Evolutionary conservation across 1,140 invertebrate species (phyloP).

Genomic region (Ephestia elutella): DNA sequence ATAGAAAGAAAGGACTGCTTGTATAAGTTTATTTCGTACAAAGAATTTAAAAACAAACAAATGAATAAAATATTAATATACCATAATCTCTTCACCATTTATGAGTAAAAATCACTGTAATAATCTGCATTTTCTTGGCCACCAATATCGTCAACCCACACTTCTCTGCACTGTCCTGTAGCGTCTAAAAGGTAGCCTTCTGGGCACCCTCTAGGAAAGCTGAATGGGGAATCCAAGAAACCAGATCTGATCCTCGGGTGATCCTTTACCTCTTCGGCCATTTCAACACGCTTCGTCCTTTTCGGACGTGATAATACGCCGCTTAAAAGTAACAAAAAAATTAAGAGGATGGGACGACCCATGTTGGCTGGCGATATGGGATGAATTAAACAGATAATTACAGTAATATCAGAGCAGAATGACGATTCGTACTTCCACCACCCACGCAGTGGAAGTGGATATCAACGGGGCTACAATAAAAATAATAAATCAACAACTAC

Average conservation of each 20-base stretch:
- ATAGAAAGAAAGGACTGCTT: too few species aligned
- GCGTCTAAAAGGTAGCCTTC: constrained; percentile 39
- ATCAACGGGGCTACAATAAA: not conserved
- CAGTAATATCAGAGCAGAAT: not conserved
- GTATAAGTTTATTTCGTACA: not conserved
- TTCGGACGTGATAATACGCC: not conserved
- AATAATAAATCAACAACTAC: too few species aligned
- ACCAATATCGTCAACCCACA: constrained; percentile 38
- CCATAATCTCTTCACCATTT: not conserved
- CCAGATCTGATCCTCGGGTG: not conserved
- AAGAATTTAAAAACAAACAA: not conserved
- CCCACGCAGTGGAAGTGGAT: constrained; percentile 9
- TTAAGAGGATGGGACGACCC: not conserved
- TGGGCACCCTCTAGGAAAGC: constrained; percentile 24
- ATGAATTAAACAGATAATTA: not conserved
- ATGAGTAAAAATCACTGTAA: not conserved
- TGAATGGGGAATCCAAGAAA: constrained; percentile 34
- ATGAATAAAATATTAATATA: too few species aligned
- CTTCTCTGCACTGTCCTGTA: constrained; percentile 43
- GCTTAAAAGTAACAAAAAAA: not conserved
- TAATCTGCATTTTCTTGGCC: not conserved
- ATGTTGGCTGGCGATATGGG: not conserved
- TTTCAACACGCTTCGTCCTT: not conserved
- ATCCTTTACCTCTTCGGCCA: not conserved
- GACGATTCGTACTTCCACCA: not conserved